Percentiles rank a stretch among this genome's conserved stretches.
These are phyloP conservation scores for Pseudorectes ferrugineus DNA, from an alignment of 2,113 vertebrate genomes.

Conservation along the genomic window DNA sequence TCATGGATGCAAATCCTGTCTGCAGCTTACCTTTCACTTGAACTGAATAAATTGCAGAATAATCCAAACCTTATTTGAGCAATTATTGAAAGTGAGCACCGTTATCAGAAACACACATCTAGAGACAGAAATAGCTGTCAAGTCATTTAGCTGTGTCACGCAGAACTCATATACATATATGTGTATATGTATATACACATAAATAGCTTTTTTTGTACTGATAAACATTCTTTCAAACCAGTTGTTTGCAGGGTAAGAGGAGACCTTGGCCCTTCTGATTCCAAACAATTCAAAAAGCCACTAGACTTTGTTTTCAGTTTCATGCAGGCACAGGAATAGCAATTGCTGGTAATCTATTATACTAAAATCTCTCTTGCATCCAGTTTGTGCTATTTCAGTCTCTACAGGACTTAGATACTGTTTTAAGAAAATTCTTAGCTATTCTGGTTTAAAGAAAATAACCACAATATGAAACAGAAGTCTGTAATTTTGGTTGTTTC, in stretches of 20 bases:
- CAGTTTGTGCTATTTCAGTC: background rate
- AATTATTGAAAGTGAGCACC: background rate
- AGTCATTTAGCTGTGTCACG: background rate
- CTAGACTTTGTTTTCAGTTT: background rate
- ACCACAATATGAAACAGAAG: background rate
- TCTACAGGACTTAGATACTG: background rate
- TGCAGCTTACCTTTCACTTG: background rate
- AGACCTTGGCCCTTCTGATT: background rate
- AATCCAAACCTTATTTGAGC: background rate
- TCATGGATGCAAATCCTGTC: background rate
- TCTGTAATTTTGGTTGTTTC: background rate
- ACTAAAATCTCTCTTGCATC: background rate
- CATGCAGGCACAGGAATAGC: background rate
- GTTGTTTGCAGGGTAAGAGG: background rate
- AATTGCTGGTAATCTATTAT: background rate
- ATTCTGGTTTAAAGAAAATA: background rate
- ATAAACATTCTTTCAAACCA: background rate
- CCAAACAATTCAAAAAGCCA: background rate
- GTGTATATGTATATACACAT: accelerated
- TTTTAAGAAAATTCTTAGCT: background rate
- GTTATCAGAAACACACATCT: background rate
- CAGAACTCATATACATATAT: background rate
- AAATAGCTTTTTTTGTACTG: background rate
- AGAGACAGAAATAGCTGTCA: background rate
- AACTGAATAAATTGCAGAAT: background rate